Percentiles rank a stretch among this genome's conserved stretches.
These are phyloP conservation scores for Parazoanthus atlanticus DNA, from an alignment of 92 coral and sea anemone genomes.

Conservation along the genomic window DNA sequence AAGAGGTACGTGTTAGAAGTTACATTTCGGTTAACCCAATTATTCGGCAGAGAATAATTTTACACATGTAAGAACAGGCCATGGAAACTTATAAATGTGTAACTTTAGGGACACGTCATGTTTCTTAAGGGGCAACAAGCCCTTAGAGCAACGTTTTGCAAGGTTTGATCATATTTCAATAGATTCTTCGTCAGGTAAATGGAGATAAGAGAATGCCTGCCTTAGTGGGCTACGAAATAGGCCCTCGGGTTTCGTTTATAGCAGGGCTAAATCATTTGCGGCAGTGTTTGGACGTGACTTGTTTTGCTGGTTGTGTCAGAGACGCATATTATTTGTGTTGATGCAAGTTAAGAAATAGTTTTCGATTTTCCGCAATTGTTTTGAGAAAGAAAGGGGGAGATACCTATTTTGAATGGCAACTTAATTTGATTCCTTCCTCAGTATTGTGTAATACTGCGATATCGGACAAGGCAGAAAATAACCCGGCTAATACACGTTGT, in stretches of 20 bases:
- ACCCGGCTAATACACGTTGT: neutral
- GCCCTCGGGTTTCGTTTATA: too few species aligned
- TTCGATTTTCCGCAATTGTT: neutral
- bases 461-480: neutral
- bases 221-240: neutral
- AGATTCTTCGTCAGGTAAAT: too few species aligned
- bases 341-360: neutral
- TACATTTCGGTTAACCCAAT: neutral
- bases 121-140: too few species aligned
- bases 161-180: too few species aligned
- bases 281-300: neutral
- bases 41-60: neutral
- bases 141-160: too few species aligned
- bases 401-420: too few species aligned
- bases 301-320: neutral
- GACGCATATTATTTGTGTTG: neutral
- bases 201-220: too few species aligned
- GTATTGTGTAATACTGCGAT: neutral
- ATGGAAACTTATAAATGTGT: too few species aligned
- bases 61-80: too few species aligned
- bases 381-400: too few species aligned
- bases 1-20: constrained; percentile 68
- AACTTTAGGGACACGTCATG: too few species aligned
- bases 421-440: neutral
- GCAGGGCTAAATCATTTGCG: neutral